phyloP scores from a whole-genome alignment of 2,113 vertebrate species.

The Lipophrys pholis region DNA sequence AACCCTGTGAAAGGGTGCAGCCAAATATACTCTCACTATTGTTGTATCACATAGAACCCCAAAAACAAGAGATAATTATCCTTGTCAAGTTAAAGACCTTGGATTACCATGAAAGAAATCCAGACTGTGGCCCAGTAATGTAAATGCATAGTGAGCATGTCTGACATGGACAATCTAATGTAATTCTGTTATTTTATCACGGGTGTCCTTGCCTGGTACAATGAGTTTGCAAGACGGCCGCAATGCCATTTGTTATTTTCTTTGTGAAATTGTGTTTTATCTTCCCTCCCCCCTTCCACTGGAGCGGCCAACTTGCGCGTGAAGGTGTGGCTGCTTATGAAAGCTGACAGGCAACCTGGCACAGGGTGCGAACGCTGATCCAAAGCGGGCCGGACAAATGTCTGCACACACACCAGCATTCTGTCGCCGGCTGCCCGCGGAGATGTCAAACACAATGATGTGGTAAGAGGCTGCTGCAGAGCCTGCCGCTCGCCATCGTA shows the following conservation, averaged over 20 bases:
- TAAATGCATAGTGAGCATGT: background rate
- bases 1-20: too few species aligned
- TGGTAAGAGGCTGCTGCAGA: slow-evolving; percentile 52
- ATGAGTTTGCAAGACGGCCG: slow-evolving; percentile 28
- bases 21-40: too few species aligned
- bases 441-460: slow-evolving; percentile 80
- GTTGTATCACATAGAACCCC: too few species aligned
- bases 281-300: background rate
- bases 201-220: slow-evolving; percentile 47
- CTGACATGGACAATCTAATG: slow-evolving; percentile 37
- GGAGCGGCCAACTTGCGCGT: background rate
- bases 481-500: slow-evolving; percentile 39
- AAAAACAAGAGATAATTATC: too few species aligned
- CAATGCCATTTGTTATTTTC: slow-evolving; percentile 52
- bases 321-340: slow-evolving; percentile 64
- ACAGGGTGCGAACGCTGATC: slow-evolving; percentile 61
- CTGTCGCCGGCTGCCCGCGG: slow-evolving; percentile 60
- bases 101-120: too few species aligned
- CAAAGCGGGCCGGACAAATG: slow-evolving; percentile 73
- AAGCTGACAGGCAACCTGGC: slow-evolving; percentile 69
- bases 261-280: slow-evolving; percentile 41
- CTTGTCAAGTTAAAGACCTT: too few species aligned
- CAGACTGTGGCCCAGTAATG: too few species aligned
- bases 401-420: slow-evolving; percentile 67
- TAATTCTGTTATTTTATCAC: slow-evolving; percentile 36